Evolutionary conservation across 2,888 invertebrate species (phyloP).

Genomic region (Athrips mouffetella): DNA sequence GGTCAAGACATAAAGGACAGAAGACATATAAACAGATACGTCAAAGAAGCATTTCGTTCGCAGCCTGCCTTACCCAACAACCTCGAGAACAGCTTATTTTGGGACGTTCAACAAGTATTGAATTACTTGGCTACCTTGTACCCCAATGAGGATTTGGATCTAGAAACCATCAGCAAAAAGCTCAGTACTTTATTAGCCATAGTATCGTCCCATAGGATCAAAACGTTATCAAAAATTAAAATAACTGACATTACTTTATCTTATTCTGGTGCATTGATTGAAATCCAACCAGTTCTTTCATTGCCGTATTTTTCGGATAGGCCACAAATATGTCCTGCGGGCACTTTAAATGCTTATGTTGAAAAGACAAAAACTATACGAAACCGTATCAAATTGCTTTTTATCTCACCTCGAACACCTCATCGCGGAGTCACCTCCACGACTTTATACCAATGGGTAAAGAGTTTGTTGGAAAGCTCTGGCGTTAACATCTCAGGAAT

Average conservation of each 20-base stretch:
- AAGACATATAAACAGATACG: neutral
- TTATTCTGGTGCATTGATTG: neutral
- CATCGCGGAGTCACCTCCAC: neutral
- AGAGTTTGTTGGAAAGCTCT: neutral
- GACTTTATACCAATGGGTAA: neutral
- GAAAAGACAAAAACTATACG: neutral
- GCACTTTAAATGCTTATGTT: neutral
- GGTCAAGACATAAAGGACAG: neutral
- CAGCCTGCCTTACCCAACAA: neutral
- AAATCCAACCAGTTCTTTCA: neutral
- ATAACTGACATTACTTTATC: neutral
- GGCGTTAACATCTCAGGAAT: neutral
- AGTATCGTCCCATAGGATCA: neutral
- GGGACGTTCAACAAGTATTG: neutral
- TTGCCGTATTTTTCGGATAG: neutral
- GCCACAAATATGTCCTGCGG: neutral
- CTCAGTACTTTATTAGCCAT: neutral
- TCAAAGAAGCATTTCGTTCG: neutral
- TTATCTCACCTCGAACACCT: neutral
- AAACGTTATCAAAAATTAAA: neutral
- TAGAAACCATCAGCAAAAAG: neutral
- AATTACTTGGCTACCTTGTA: too few species aligned
- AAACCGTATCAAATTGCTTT: too few species aligned
- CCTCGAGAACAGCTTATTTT: neutral
- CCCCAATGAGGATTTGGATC: too few species aligned